Conservation (phyloP, 2,797 vertebrate species). For the Argyrosomus regius region DNA sequence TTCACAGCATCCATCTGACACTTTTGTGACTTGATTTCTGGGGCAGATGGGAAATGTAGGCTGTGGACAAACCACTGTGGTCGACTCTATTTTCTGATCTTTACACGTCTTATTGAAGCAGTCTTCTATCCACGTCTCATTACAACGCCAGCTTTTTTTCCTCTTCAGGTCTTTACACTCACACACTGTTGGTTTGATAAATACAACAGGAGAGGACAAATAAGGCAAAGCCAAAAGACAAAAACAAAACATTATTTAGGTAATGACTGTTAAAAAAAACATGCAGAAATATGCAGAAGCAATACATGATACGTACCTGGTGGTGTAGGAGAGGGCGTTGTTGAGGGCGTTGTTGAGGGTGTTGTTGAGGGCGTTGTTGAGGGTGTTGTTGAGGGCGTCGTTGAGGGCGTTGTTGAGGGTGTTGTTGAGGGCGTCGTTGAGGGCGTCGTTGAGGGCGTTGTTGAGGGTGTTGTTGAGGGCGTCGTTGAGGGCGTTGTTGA, state of each 20-base stretch:
- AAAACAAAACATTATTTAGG: not conserved
- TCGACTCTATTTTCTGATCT: conserved; percentile 57
- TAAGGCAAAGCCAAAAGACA: not conserved
- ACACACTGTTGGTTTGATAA: conserved; percentile 4
- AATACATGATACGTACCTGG: not conserved
- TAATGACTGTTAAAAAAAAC: not conserved
- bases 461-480: too few species aligned
- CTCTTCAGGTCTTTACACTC: conserved; percentile 61
- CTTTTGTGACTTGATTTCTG: conserved; percentile 41
- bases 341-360: too few species aligned
- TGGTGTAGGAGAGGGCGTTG: too few species aligned
- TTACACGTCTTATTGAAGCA: conserved; percentile 72
- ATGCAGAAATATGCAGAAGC: not conserved
- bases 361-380: too few species aligned
- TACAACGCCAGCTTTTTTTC: conserved; percentile 60
- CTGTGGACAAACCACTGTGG: conserved; percentile 62
- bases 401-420: too few species aligned
- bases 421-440: too few species aligned
- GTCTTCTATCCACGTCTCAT: conserved; percentile 75
- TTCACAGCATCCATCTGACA: conserved; percentile 80
- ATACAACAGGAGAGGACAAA: not conserved
- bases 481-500: too few species aligned
- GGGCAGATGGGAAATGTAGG: conserved; percentile 66
- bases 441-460: too few species aligned
- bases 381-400: too few species aligned